Evolutionary conservation across 2,888 invertebrate genomes (phyloP).

Genomic region (Acanthoscelides obtectus): DNA sequence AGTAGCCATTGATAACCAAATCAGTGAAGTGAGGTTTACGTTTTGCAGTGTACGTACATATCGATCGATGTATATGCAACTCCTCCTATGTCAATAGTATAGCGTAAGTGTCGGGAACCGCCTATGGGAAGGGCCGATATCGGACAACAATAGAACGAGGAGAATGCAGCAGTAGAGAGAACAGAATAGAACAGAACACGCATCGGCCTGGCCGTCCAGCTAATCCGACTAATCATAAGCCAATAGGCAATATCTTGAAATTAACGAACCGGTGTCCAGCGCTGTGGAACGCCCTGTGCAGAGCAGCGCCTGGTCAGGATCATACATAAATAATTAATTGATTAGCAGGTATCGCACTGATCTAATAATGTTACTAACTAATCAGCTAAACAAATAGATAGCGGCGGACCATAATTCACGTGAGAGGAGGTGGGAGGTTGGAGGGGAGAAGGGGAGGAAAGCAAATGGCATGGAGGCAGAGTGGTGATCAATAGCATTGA

Average conservation of each 20-base stretch:
- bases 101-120: neutral
- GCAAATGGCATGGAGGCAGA: slow-evolving; percentile 33
- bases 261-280: slow-evolving; percentile 38
- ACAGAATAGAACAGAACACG: neutral
- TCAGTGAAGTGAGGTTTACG: no score
- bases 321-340: slow-evolving; percentile 51
- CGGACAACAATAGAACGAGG: neutral
- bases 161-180: slow-evolving; percentile 1
- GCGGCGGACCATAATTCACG: slow-evolving; percentile 49
- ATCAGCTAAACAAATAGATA: slow-evolving; percentile 52
- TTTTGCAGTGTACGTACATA: neutral
- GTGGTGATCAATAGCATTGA: slow-evolving; percentile 47
- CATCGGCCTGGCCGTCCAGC: slow-evolving; percentile 7
- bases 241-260: slow-evolving; percentile 43
- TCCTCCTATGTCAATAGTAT: neutral
- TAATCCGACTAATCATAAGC: slow-evolving; percentile 34
- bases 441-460: slow-evolving; percentile 35
- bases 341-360: slow-evolving; percentile 50
- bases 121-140: neutral
- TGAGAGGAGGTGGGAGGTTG: neutral
- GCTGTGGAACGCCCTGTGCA: slow-evolving; percentile 3
- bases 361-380: slow-evolving; percentile 51
- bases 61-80: neutral
- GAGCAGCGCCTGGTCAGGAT: slow-evolving; percentile 31
- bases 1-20: no score